phyloP scores from a whole-genome alignment of 2,113 vertebrate genomes.

The Macaca mulatta region DNA sequence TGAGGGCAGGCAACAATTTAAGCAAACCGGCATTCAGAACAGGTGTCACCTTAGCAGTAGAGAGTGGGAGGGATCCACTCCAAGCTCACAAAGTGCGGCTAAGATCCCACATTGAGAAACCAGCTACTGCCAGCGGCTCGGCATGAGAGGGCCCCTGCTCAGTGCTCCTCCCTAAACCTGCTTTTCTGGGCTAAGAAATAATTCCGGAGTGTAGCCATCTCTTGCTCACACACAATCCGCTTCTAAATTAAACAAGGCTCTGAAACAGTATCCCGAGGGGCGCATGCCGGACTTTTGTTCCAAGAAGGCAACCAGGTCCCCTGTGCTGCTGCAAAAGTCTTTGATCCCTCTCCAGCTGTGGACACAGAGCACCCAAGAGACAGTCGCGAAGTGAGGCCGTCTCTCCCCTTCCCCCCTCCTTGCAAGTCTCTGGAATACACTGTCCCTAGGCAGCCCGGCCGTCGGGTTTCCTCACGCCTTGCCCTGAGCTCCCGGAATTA shows the following conservation, averaged over 20 bases:
- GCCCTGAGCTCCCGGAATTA: not conserved
- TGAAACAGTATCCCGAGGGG: not conserved
- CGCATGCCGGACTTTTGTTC: not conserved
- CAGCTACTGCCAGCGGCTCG: not conserved
- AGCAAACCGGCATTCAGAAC: slow-evolving; percentile 35
- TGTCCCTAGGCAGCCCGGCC: not conserved
- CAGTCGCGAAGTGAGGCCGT: not conserved
- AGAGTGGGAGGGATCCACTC: not conserved
- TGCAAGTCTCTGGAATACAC: not conserved
- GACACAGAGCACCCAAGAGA: not conserved
- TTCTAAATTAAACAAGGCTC: slow-evolving; percentile 39
- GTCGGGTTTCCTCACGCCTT: not conserved
- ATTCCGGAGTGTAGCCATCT: not conserved
- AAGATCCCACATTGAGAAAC: not conserved
- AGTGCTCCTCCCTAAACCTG: not conserved
- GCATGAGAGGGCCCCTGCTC: not conserved
- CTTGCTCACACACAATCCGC: not conserved
- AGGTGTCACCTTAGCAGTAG: slow-evolving; percentile 43
- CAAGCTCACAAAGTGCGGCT: not conserved
- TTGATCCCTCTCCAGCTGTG: not conserved
- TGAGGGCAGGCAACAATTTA: not conserved
- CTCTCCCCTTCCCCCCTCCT: not conserved
- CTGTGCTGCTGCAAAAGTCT: not conserved
- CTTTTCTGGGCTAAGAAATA: slow-evolving; percentile 38
- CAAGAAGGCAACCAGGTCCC: not conserved